Evolutionary conservation across 2,888 invertebrate genomes (phyloP), one percentile per base, ranked within the genome.

Genomic region (Disparrhopalites patrizii): DNA sequence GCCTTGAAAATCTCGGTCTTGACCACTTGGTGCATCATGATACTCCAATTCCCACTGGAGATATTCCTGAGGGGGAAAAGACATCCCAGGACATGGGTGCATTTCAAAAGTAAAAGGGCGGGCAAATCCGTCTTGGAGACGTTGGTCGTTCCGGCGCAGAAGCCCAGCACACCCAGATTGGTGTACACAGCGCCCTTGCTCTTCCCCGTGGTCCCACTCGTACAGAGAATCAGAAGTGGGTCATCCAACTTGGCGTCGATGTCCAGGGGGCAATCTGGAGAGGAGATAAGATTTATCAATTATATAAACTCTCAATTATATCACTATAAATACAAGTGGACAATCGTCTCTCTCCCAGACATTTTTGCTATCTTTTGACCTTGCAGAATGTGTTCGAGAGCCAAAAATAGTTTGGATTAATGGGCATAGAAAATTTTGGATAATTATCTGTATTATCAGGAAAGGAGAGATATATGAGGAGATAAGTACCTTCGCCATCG

Each of bases 181-280:
- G 68, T 75, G 61, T 75, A 73, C 20, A 75, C 57, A 20, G 74
- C 74, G 10, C 74, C 74, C 62, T 74, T 74, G 60, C 70, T 68
- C 36, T 54, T 71, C 5, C 72, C 73, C 23, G 70, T 73, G 1
- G 75, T 75, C 8, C 75, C 75, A 62, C 69, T 69, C 1, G 73
- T 74, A 51, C 72, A 73, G 3, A 74, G 62, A 30, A 74, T 68
- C 55, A 75, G 33, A 33, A 68, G 50, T 43, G 72, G 71, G 58
- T 75, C 75, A 57, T 66, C 66, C 43, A 75, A 50, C n/a, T 68
- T 62, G 3, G 65, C 18, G 30, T 65, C 43, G 18, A 64, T 43
- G 8, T n/a, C 28, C 15, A 10, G 20, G 3, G 72, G 74, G 30
- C 72, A 72, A 43, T 68, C 74, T 72, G 27, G 18, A 20, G 20